Evolutionary conservation across 2,888 invertebrate genomes (phyloP), one percentile per base, ranked within the genome.

Genomic region (Meteorus colon): DNA sequence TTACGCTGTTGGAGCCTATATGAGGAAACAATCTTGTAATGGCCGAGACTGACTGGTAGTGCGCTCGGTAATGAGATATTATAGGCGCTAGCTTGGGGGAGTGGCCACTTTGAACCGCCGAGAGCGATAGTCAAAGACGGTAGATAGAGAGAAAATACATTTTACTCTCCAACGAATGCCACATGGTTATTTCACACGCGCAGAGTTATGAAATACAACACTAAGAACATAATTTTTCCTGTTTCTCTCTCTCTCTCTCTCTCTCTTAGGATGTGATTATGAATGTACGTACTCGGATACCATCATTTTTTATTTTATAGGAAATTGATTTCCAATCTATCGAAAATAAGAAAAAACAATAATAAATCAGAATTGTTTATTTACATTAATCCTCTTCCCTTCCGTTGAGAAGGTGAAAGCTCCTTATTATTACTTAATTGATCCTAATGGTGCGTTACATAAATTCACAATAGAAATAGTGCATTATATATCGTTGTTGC

Each of bases 21-120:
- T 80, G 81, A 85, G 88, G 86, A 86, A 89, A 89, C 89, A 89
- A 89, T 89, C 88, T 88, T 88, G 88, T 89, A 89, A 89, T 89
- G 88, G 89, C 85, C 71, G 87, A 85, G 83, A 84, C 85, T 85
- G 89, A 87, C 86, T 88, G 86, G 88, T 88, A 84, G 86, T 83
- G 82, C 83, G 81, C 84, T 81, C 86, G 84, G 88, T 89, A 89
- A 89, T 89, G 89, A 89, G 89, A 89, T 89, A 89, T 89, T 89
- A 89, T 89, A 89, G 85, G 83, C 84, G 84, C 84, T 85, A 55
- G 80, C 82, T 83, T 84, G 84, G 87, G 87, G 89, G 89, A 89
- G 88, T 89, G 89, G 87, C 88, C 83, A 85, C 85, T 86, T 84
- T 81, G 83, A 19, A 55, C 19, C 19, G 65, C 29, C 4, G 70